phyloP scores from a whole-genome alignment of 2,888 invertebrate genomes.

The Eupithecia subfuscata region DNA sequence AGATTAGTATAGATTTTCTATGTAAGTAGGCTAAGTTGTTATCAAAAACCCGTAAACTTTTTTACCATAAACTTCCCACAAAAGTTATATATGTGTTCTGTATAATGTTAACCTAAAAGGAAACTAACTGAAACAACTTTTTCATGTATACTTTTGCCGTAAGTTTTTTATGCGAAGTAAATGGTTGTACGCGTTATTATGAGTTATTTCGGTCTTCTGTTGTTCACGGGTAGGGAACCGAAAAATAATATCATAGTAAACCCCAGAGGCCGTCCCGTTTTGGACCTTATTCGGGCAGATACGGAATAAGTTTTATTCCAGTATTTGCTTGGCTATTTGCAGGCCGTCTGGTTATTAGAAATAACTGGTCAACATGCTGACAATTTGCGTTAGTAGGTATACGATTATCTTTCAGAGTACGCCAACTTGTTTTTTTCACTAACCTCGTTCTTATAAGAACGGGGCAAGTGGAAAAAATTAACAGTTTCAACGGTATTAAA shows the following conservation, averaged over 20 bases:
- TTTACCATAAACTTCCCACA: not conserved
- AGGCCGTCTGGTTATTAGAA: not conserved
- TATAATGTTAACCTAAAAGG: not conserved
- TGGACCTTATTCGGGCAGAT: not conserved
- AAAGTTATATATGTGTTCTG: not conserved
- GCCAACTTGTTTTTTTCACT: too few species aligned
- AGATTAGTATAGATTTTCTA: not conserved
- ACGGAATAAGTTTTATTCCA: slow-evolving; percentile 1
- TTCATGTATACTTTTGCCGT: slow-evolving; percentile 9
- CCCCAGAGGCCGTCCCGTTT: not conserved
- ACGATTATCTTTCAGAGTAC: too few species aligned
- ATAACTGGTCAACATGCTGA: not conserved
- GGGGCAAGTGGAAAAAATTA: not conserved
- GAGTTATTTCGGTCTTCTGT: slow-evolving; percentile 9
- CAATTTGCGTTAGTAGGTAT: not conserved
- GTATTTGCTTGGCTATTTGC: slow-evolving; percentile 1
- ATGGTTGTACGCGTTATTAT: slow-evolving; percentile 11
- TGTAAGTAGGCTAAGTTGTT: not conserved
- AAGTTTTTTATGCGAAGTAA: slow-evolving; percentile 1
- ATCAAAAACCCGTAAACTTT: not conserved
- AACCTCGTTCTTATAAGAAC: not conserved
- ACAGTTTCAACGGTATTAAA: not conserved
- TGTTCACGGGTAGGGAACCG: slow-evolving; percentile 9
- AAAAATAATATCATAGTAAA: slow-evolving; percentile 5
- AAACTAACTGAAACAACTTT: slow-evolving; percentile 12